Base-by-base conservation (phyloP, 2,888 invertebrate species). In the Isotomurus palustris region DNA sequence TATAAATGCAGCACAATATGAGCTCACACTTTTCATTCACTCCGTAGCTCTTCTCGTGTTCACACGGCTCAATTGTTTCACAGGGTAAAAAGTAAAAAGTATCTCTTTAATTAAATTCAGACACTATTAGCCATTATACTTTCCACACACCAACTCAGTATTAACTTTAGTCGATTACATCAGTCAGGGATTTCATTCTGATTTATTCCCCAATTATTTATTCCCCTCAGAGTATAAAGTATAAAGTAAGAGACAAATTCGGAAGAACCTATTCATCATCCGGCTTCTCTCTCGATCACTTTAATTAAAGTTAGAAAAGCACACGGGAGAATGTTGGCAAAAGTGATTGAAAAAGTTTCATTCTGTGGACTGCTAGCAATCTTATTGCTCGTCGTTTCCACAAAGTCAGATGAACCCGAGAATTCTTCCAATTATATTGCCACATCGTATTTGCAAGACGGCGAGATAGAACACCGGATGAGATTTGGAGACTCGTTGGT, bases 381-480 rank as follows among this genome's bases (percentile, higher is more conserved):
- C 3, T 17, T 17, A 6, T 25, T 45, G 19, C 27, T 27, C n/a
- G 45, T 28, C 27, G 19, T 3, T 19, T 17, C 12, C 14, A 45
- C 45, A 4, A 45, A 27, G 29, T 45, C 45, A 8, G 45, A 25
- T 45, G 45, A 45, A 12, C 38, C 28, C 17, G 41, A 47, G 21
- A 38, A 51, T 4, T 27, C 25, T n/a, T 36, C 62, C 50, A 82
- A 85, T 74, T 86, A 86, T 75, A 76, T 85, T 63, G 79, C 84
- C 73, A 81, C 79, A 21, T 85, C 86, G 71, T 77, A 78, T 50
- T 76, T 87, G 58, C 74, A 81, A 55, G 87, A 88, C 73, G 87
- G 87, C 2, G 86, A 87, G 72, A 76, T 82, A 65, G 86, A 87
- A 73, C 80, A 81, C 14, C 75, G 84, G 53, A 78, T 86, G 54